These are phyloP conservation scores for Odocoileus virginianus DNA, from an alignment of 2,113 vertebrate species.

Conservation along the genomic window DNA sequence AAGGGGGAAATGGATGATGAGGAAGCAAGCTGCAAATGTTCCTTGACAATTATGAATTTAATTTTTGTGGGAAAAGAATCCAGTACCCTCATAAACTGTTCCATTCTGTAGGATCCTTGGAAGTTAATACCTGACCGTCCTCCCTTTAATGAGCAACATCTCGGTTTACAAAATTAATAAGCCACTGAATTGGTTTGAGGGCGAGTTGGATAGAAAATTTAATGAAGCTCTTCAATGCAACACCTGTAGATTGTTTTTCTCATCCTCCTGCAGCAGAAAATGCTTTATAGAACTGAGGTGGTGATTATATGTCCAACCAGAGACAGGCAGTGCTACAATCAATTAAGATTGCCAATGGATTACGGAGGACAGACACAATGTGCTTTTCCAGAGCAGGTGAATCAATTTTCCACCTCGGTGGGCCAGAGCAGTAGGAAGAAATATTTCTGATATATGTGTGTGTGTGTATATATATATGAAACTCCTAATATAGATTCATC, in stretches of 20 bases:
- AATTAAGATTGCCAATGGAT: constrained; percentile 36
- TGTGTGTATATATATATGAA: not conserved
- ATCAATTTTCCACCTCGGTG: constrained; percentile 59
- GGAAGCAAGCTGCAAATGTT: not conserved
- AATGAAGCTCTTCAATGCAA: not conserved
- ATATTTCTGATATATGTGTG: not conserved
- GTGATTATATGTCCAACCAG: not conserved
- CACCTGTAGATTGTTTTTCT: not conserved
- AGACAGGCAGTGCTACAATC: not conserved
- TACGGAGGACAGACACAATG: not conserved
- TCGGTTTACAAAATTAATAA: not conserved
- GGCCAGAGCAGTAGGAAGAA: not conserved
- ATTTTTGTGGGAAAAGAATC: not conserved
- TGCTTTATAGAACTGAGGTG: not conserved
- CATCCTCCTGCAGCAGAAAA: not conserved
- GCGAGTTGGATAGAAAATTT: not conserved
- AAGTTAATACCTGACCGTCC: not conserved
- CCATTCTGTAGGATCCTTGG: not conserved
- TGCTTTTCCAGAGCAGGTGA: not conserved
- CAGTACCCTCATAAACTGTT: not conserved
- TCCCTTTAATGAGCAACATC: not conserved
- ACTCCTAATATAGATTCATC: not conserved
- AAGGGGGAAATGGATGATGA: not conserved
- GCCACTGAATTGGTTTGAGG: not conserved
- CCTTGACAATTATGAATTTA: not conserved